Evolutionary conservation across 1,140 invertebrate genomes (phyloP).

Genomic region (Ladona fulva): DNA sequence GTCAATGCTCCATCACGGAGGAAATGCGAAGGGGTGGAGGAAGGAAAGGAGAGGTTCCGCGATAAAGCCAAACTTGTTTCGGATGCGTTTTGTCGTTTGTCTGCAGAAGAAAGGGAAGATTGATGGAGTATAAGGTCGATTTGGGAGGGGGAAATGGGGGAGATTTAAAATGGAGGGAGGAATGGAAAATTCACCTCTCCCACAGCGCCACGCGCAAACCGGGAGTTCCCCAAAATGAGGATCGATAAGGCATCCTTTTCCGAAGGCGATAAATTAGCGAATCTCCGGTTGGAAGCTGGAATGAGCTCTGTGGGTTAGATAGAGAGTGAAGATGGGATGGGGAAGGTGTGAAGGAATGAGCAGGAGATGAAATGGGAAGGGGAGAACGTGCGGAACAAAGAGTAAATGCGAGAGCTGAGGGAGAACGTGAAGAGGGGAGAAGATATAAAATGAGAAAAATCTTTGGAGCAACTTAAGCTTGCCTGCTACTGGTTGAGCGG

Average conservation of each 20-base stretch:
- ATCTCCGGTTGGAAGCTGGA: not conserved
- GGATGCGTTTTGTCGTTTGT: conserved; percentile 2
- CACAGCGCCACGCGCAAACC: not conserved
- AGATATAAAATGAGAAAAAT: too few relatives aligned
- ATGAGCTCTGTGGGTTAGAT: not conserved
- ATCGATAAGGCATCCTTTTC: not conserved
- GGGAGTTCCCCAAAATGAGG: not conserved
- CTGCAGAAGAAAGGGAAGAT: not conserved
- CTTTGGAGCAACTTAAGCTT: too few relatives aligned
- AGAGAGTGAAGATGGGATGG: not conserved
- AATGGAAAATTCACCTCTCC: not conserved
- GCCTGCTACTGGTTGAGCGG: too few relatives aligned
- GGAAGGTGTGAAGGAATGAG: not conserved
- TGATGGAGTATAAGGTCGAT: not conserved
- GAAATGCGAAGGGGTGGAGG: not conserved
- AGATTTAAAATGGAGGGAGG: not conserved
- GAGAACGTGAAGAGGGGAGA: too few relatives aligned
- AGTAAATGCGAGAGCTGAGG: too few relatives aligned
- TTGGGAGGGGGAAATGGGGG: not conserved
- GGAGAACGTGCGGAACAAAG: too few relatives aligned
- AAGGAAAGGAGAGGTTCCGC: not conserved
- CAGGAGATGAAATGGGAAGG: too few relatives aligned
- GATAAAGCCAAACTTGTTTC: not conserved
- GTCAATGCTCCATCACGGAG: not conserved
- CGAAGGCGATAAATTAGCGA: conserved; percentile 4